Percentiles rank a stretch among this genome's conserved stretches.
These are phyloP conservation scores for Gortyna flavago DNA, from an alignment of 2,888 invertebrate genomes.

Conservation along the genomic window DNA sequence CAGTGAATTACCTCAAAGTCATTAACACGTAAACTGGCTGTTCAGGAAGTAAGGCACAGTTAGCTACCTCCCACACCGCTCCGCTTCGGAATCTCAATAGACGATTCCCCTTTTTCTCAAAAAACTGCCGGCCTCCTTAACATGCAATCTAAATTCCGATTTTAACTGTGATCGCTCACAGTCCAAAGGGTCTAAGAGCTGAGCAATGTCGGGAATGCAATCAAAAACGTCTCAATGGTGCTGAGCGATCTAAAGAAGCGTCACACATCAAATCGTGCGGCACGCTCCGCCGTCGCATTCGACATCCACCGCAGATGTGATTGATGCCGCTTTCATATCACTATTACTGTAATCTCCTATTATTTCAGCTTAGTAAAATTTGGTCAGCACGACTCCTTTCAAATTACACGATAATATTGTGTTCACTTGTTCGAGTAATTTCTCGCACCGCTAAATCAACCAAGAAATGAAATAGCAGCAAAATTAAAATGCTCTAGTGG, in stretches of 20 bases:
- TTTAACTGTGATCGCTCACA: constrained; percentile 70
- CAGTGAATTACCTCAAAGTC: constrained; percentile 26
- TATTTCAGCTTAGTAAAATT: constrained; percentile 11
- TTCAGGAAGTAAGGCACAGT: constrained; percentile 27
- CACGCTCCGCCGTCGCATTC: constrained; percentile 62
- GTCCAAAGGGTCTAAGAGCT: constrained; percentile 66
- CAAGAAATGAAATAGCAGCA: constrained; percentile 35
- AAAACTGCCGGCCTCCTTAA: constrained; percentile 67
- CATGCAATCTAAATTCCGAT: constrained; percentile 71
- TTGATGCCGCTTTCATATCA: constrained; percentile 54
- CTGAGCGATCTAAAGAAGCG: constrained; percentile 65
- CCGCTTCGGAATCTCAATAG: constrained; percentile 63
- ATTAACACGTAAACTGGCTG: constrained; percentile 57
- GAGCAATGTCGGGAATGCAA: constrained; percentile 71
- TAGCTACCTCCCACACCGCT: constrained; percentile 28
- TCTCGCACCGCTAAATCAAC: constrained; percentile 26
- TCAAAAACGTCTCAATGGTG: constrained; percentile 72
- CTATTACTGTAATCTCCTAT: constrained; percentile 42
- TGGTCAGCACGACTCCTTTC: not conserved
- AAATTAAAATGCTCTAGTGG: constrained; percentile 46
- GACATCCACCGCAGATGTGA: constrained; percentile 62
- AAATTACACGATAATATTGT: constrained; percentile 12
- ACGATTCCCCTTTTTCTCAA: constrained; percentile 59
- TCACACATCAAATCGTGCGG: constrained; percentile 69
- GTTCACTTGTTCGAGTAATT: constrained; percentile 19